Evolutionary conservation across 2,113 vertebrate species (phyloP), one percentile per base, ranked within the genome.

Genomic region (Centropus bengalensis): DNA sequence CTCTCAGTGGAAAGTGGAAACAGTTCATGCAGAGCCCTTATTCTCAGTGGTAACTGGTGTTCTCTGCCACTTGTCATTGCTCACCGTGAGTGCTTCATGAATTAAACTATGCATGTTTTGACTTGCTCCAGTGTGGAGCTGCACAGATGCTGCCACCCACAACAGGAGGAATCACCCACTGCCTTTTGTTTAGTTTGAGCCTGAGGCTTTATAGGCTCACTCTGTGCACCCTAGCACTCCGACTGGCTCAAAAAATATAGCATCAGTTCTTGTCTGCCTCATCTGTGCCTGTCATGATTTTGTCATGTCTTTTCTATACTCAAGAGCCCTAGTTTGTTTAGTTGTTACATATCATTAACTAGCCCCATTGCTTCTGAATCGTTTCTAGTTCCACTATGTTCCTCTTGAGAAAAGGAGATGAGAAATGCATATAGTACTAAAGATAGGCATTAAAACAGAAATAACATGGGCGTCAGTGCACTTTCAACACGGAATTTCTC

Each of bases 401-500:
- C 15, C 68, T 32, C 17, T 63, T 73, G 58, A 88, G 23, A 64
- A n/a, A 33, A 73, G 9, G 47, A 63, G 6, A 52, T 42, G 8
- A 86, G 26, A 80, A 71, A 83, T 42, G 6, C 15, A 44, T 47
- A 30, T 2, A 12, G 14, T 69, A 44, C 64, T 56, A 80, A 91
- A 80, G 28, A 27, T 3, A 60, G 49, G 9, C 83, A 5, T 12
- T 82, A 45, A 24, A 75, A 28, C 38, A 75, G n/a, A 92, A 82
- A 49, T 33, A 59, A 27, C 0, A 0, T 27, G 27, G 4, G n/a
- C 82, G 12, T 44, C n/a, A 40, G 18, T 7, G 42, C 28, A 51
- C 5, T 30, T 90, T 8, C 24, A 86, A 36, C 5, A 54, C 36
- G 76, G 40, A 9, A 7, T 44, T 79, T 78, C 42, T 36, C 32